phyloP scores from a whole-genome alignment of 2,113 vertebrate genomes.

The Cephalopholis sonnerati region DNA sequence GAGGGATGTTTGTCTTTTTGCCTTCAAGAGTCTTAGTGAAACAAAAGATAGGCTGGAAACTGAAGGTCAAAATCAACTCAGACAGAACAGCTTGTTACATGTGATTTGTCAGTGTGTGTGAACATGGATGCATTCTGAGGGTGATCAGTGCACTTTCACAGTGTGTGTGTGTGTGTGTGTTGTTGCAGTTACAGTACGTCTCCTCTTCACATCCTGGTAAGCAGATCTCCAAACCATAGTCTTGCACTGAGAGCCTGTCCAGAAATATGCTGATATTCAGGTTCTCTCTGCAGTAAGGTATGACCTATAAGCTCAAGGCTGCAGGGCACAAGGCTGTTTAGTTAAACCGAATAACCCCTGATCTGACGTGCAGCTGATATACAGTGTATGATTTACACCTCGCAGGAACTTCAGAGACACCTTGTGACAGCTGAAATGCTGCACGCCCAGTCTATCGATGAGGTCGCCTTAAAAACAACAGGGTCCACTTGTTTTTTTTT shows the following conservation, averaged over 20 bases:
- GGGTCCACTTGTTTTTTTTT: not conserved
- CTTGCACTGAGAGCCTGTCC: conserved; percentile 51
- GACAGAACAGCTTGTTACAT: not conserved
- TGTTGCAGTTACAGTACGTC: conserved; percentile 11
- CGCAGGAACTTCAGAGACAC: conserved; percentile 47
- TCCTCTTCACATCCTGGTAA: conserved; percentile 33
- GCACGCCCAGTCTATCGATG: not conserved
- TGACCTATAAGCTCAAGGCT: conserved; percentile 72
- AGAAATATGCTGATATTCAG: conserved; percentile 85
- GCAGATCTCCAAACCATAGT: conserved; percentile 45
- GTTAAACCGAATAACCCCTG: conserved; percentile 53
- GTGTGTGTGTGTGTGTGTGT: not conserved
- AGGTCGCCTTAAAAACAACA: not conserved
- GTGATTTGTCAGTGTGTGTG: conserved; percentile 12
- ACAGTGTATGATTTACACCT: conserved; percentile 20
- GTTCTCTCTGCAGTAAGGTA: conserved; percentile 69
- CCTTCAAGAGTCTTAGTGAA: conserved; percentile 20
- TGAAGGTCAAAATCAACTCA: conserved; percentile 18
- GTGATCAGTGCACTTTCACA: conserved; percentile 2
- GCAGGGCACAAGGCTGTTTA: conserved; percentile 58
- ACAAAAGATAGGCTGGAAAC: conserved; percentile 39
- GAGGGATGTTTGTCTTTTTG: conserved; percentile 35
- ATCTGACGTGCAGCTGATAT: conserved; percentile 50
- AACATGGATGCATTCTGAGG: conserved; percentile 21
- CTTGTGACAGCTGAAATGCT: conserved; percentile 15